Conservation (phyloP, 2,113 vertebrate species). For the Strix uralensis region DNA sequence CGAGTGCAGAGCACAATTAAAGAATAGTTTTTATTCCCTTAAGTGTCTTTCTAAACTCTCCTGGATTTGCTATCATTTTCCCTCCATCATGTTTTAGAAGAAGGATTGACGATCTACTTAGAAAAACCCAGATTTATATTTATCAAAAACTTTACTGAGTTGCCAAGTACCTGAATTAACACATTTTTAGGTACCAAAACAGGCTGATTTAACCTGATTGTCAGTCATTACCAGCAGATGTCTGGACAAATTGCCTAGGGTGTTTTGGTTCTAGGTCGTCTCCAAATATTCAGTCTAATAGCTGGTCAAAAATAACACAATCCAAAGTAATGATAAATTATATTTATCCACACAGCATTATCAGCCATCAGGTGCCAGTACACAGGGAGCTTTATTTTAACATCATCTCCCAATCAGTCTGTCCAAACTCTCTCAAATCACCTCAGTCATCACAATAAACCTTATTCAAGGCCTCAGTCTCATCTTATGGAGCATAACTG, state of each 20-base stretch:
- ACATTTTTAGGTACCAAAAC: neutral
- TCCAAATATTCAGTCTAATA: neutral
- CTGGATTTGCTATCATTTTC: neutral
- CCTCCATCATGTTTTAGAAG: neutral
- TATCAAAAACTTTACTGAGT: neutral
- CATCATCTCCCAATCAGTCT: neutral
- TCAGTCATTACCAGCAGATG: neutral
- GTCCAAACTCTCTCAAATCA: neutral
- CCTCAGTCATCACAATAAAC: neutral
- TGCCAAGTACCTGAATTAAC: neutral
- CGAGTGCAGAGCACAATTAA: neutral
- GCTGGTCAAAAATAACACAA: neutral
- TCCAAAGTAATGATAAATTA: slow-evolving; percentile 17
- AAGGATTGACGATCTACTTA: neutral
- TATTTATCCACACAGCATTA: neutral
- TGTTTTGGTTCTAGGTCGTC: neutral
- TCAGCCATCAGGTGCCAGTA: neutral
- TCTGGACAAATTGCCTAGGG: neutral
- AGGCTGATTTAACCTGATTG: neutral
- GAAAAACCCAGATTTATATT: neutral
- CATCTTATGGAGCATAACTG: neutral
- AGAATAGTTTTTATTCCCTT: neutral
- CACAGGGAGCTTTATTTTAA: neutral
- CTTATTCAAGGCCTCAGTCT: neutral
- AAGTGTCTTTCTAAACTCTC: neutral